Base-by-base conservation (phyloP, 2,888 invertebrate species). In the Macrophya alboannulata region DNA sequence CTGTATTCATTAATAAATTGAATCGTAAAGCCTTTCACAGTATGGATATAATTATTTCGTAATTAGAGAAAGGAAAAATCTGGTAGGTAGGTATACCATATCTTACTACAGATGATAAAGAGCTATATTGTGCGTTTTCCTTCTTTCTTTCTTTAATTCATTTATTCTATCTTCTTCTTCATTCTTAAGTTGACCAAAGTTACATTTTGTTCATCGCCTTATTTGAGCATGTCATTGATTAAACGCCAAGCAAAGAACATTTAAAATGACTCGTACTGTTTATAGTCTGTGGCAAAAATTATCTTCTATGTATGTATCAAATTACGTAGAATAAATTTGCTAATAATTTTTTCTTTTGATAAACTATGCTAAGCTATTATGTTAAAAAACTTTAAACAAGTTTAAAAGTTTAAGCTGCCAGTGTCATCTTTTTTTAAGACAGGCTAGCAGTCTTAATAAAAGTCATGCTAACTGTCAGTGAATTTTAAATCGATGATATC, bases 381-480 rank as follows among this genome's bases (percentile, higher is more conserved):
- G 55, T 51, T 12, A 77, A 31, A 21, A 77, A 77, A 77, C 51
- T 37, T 0, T 45, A 25, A 21, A 62, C 21, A 31, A 10, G 59
- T 77, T 55, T 31, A 55, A 37, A n/a, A 62, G 21, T 81, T 62
- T 3, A 40, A 83, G 83, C 71, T 71, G 45, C 83, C 31, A 25
- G 51, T 83, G 68, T 83, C 68, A 83, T 68, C 83, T 83, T 68
- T 83, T 65, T 51, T 71, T 12, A 25, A 83, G 65, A 51, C 68
- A 71, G 17, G 71, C 71, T 9, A 83, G 71, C 83, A 83, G 83
- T 71, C 83, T 25, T 71, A 71, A 65, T 40, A 83, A 0, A 68
- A 83, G 83, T 83, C 83, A 83, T 48, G 71, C 83, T 25, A 83
- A 83, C 83, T 51, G 59, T 85, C 85, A 85, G 81, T 85, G 85